Percentiles rank a stretch among this genome's conserved stretches.
Conservation (phyloP, 2,888 invertebrate species). For the Antheraea assamensis region DNA sequence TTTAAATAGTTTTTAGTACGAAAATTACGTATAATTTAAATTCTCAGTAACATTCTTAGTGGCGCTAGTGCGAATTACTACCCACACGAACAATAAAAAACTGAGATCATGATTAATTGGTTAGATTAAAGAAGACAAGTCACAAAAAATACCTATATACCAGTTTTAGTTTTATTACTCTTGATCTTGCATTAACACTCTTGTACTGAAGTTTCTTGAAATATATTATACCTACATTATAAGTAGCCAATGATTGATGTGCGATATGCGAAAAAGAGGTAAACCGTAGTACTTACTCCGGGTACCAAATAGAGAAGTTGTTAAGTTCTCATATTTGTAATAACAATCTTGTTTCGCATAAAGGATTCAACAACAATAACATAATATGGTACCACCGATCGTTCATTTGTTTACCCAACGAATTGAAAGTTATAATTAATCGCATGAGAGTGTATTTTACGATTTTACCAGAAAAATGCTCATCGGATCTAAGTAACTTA, state of each 20-base stretch:
- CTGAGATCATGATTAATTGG: not conserved
- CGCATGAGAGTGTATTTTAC: not conserved
- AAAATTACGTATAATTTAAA: not conserved
- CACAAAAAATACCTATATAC: not conserved
- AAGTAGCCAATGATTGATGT: not conserved
- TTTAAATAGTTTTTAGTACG: not conserved
- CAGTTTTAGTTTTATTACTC: not conserved
- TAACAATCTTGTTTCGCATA: not conserved
- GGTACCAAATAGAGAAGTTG: not conserved
- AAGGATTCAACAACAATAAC: not conserved
- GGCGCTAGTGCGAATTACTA: not conserved
- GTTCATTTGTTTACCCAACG: not conserved
- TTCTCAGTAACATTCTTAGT: not conserved
- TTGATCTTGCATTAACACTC: not conserved
- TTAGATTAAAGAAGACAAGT: not conserved
- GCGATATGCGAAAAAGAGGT: too few relatives aligned
- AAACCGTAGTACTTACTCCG: not conserved
- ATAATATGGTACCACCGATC: not conserved
- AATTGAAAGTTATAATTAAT: not conserved
- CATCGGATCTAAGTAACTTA: not conserved
- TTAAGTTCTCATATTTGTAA: not conserved
- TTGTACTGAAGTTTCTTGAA: not conserved
- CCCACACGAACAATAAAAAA: conserved; percentile 4
- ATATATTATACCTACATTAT: not conserved
- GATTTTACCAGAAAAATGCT: not conserved